Evolutionary conservation across 2,113 vertebrate species (phyloP), one percentile per base, ranked within the genome.

Genomic region (Dipodomys stephensi): DNA sequence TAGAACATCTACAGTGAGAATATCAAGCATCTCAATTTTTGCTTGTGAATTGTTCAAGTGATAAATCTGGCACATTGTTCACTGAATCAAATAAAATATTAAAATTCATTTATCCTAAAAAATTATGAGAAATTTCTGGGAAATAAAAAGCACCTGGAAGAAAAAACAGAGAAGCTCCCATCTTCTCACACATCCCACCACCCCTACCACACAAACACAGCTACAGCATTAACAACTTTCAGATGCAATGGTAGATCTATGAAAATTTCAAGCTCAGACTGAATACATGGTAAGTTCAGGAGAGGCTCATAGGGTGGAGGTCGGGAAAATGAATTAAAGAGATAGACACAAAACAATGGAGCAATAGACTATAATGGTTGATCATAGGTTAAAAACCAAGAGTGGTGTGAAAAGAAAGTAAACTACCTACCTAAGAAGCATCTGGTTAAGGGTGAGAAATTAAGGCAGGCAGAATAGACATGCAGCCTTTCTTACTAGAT

Each of bases 271-370:
- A 82, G 28, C 53, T 71, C 65, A 79, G 1, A 67, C 13, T 46
- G n/a, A 60, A 30, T 49, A 89, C 76, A 87, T 72, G 46, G 65
- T 46, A 69, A 64, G 5, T 13, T 83, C 39, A 71, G 69, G 18
- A 91, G 53, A 30, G 11, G 3, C 1, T 32, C 7, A 23, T 46
- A 35, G 32, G 7, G 39, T 35, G 76, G 49, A 73, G 57, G 49
- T 88, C 71, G 81, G 39, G 39, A 93, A 92, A 84, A 62, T 22
- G 15, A 22, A 81, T 76, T 81, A 79, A 79, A 68, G 84, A 91
- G 46, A 30, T 39, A 20, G 35, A 74, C 25, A 28, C 27, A 87
- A 35, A 91, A 88, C 8, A 53, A 20, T 32, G 88, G 62, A 11
- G 7, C 30, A 44, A 7, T 35, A 35, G 57, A 10, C 49, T 53